Conservation (phyloP, 2,113 vertebrate genomes). For the Brevimyrus niger region DNA sequence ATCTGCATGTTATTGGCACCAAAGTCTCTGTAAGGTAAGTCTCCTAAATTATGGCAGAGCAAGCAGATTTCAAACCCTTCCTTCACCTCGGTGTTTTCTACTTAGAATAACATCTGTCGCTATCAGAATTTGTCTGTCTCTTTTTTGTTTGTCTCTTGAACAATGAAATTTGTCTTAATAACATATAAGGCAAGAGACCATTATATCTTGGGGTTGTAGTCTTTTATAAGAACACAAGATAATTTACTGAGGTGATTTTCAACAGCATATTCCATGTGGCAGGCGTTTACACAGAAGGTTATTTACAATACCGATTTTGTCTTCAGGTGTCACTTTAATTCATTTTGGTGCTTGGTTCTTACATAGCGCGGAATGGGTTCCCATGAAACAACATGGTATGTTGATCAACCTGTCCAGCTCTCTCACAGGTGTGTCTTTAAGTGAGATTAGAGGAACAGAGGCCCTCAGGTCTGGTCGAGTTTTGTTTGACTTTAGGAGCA, state of each 20-base stretch:
- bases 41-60: not conserved
- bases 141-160: too few relatives aligned
- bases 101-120: not conserved
- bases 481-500: not conserved
- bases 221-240: not conserved
- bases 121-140: not conserved
- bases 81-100: not conserved
- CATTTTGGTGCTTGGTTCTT: not conserved
- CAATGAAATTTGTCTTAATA: not conserved
- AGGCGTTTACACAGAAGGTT: not conserved
- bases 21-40: not conserved
- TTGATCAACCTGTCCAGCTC: constrained; percentile 9
- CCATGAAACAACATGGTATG: not conserved
- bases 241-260: not conserved
- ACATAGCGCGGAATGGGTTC: not conserved
- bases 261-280: not conserved
- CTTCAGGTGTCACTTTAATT: not conserved
- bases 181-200: not conserved
- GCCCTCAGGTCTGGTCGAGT: not conserved
- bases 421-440: not conserved
- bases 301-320: not conserved
- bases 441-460: not conserved
- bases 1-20: not conserved
- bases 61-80: not conserved
- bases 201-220: not conserved